phyloP scores from a whole-genome alignment of 2,113 vertebrate genomes.

The Semicossyphus pulcher region DNA sequence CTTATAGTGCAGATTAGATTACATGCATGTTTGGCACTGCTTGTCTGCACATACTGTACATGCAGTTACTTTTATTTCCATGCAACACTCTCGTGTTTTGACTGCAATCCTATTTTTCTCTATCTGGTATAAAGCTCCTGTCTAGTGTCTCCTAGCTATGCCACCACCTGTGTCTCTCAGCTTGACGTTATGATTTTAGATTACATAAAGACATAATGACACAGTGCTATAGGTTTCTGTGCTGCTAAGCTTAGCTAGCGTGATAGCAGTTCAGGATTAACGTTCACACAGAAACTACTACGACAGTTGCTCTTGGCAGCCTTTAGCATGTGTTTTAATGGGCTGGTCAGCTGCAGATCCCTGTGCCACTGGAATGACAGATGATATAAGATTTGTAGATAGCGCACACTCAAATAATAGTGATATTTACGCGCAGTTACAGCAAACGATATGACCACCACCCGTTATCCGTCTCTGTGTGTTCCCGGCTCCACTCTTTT shows the following conservation, averaged over 20 bases:
- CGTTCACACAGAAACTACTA: conserved; percentile 6
- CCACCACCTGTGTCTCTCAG: not conserved
- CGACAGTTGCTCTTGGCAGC: conserved; percentile 21
- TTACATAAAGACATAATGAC: too few species aligned
- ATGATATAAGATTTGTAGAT: conserved; percentile 38
- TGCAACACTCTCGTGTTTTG: not conserved
- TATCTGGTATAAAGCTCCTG: not conserved
- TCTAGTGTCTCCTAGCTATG: not conserved
- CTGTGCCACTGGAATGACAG: conserved; percentile 52
- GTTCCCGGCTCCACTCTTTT: not conserved
- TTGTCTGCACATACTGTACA: not conserved
- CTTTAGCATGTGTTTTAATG: conserved; percentile 16
- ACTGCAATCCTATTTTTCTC: not conserved
- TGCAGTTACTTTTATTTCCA: too few species aligned
- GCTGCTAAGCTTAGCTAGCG: conserved; percentile 15
- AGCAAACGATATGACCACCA: not conserved
- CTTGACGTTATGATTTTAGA: not conserved
- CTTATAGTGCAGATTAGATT: not conserved
- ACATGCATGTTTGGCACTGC: not conserved
- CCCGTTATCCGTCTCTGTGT: too few species aligned
- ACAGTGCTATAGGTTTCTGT: not conserved
- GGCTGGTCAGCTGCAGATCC: conserved; percentile 37
- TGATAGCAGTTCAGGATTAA: conserved; percentile 12
- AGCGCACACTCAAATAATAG: not conserved
- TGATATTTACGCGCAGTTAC: not conserved